Conservation (phyloP, 2,888 invertebrate genomes). For the Drosophila lacicola region DNA sequence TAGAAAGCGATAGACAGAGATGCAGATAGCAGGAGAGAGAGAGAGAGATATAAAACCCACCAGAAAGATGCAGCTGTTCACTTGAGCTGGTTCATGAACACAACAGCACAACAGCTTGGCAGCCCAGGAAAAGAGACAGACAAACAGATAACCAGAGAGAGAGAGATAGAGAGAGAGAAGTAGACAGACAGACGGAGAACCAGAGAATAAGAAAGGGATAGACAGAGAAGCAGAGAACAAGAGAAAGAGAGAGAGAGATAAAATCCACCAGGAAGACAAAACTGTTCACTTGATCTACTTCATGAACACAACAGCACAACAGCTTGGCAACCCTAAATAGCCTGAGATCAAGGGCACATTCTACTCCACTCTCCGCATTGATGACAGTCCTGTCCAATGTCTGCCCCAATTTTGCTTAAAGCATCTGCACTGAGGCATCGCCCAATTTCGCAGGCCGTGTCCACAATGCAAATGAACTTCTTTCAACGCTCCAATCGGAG, state of each 20-base stretch:
- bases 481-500: conserved; percentile 54
- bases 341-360: background rate
- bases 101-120: background rate
- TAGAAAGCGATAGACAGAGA: no score
- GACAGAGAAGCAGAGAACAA: no score
- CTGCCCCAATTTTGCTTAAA: conserved; percentile 50
- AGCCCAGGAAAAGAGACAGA: background rate
- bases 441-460: conserved; percentile 64
- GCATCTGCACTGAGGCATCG: conserved; percentile 55
- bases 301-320: background rate
- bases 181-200: no score
- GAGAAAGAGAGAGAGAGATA: background rate
- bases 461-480: conserved; percentile 74
- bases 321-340: conserved; percentile 7
- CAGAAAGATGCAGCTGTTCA: background rate
- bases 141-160: background rate
- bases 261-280: background rate
- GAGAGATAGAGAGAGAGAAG: no score
- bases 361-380: background rate
- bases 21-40: no score
- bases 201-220: no score
- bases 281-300: background rate
- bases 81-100: background rate
- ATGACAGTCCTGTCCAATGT: conserved; percentile 9
- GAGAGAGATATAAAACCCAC: no score